Conservation (phyloP, 2,113 vertebrate genomes). For the Vicugna pacos region DNA sequence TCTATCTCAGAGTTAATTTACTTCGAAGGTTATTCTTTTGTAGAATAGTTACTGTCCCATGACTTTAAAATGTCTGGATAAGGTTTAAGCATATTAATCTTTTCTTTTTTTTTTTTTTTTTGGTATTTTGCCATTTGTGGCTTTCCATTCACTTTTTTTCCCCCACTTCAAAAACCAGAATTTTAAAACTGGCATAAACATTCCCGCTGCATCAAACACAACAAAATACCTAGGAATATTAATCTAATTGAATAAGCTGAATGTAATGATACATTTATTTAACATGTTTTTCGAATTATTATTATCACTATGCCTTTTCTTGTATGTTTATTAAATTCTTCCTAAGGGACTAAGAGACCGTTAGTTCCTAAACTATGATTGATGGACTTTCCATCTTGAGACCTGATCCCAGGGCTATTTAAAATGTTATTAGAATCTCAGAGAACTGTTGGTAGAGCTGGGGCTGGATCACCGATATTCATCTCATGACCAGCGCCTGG, state of each 20-base stretch:
- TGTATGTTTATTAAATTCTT: not conserved
- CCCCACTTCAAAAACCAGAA: no score
- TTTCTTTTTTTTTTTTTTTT: no score
- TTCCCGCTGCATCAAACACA: no score
- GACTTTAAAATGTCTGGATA: not conserved
- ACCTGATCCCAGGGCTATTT: not conserved
- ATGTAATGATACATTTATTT: not conserved
- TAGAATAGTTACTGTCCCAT: not conserved
- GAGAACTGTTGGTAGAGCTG: not conserved
- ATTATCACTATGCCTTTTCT: not conserved
- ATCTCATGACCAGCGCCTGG: not conserved
- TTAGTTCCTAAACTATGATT: not conserved
- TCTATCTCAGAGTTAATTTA: not conserved
- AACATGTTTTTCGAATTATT: not conserved
- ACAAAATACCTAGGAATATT: not conserved
- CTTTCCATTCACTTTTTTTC: no score
- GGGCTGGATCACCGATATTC: fast-evolving
- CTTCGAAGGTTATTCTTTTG: not conserved
- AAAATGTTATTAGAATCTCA: not conserved
- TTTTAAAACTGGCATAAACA: no score
- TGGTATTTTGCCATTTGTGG: no score
- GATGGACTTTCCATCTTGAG: not conserved
- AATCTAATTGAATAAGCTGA: not conserved
- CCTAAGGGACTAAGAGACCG: not conserved
- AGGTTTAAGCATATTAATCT: not conserved